Base-by-base conservation (phyloP, 2,888 invertebrate genomes). In the Neoitamus cyanurus region DNA sequence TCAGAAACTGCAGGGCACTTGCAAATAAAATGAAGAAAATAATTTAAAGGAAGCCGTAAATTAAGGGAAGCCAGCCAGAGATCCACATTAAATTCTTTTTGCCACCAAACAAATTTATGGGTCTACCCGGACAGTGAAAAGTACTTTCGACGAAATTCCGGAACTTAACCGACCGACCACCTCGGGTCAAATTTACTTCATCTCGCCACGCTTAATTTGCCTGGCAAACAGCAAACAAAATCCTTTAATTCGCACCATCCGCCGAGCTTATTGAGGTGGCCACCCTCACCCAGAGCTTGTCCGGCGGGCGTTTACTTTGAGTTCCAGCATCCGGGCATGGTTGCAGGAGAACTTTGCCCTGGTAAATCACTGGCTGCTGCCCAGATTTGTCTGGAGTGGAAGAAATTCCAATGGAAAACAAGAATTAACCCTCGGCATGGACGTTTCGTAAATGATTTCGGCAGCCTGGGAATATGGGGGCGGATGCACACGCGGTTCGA, bases 101-200 rank as follows among this genome's bases (percentile, higher is more conserved):
- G 25, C 75, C 75, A 42, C 20, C 75, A 75, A 42, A 75, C 25
- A 75, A 42, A 30, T 80, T 80, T 58, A 48, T 37, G 58, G 37
- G 75, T 28, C 42, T 37, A 25, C 75, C 58, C 78, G 83, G 73
- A 73, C 83, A 73, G 73, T 83, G 31, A 73, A 83, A 73, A 72
- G 70, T 83, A 73, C 83, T 83, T 73, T 73, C 37, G 46, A 83
- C 72, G 72, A 73, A 83, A 73, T 72, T 72, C 83, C 82, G 82
- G 82, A 82, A 82, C 69, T 82, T 82, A 72, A 83, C 70, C 83
- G 31, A 72, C 83, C 83, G 73, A 73, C 72, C 83, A 84, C 84
- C 84, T 84, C 84, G 84, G 84, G 84, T 84, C 84, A 84, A 84
- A 84, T 84, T 84, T 84, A 84, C 84, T 84, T 28, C 84, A 84